phyloP scores from a whole-genome alignment of 2,888 invertebrate genomes.

The Thecophora atra region DNA sequence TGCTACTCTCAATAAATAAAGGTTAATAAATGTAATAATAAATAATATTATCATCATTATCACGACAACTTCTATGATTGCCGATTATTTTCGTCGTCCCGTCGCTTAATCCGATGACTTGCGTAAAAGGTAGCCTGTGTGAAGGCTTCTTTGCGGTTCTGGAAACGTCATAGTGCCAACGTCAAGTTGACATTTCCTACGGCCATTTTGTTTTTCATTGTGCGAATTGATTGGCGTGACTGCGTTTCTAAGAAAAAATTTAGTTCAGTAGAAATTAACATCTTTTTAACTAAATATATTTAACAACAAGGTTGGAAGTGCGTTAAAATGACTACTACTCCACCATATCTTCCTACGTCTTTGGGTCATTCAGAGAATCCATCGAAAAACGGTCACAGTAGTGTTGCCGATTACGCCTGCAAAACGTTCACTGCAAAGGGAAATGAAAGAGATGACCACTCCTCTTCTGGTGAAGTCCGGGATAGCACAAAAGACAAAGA shows the following conservation, averaged over 20 bases:
- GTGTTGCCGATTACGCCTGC: not conserved
- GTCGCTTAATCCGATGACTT: too few species aligned
- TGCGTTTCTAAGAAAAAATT: conserved; percentile 7
- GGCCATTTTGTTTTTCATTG: conserved; percentile 1
- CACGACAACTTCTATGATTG: too few species aligned
- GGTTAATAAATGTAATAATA: too few species aligned
- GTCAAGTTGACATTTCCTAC: too few species aligned
- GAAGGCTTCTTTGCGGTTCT: too few species aligned
- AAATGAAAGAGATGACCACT: conserved; percentile 47
- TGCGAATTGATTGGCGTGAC: not conserved
- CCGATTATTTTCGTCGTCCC: too few species aligned
- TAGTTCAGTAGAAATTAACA: too few species aligned
- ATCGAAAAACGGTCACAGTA: not conserved
- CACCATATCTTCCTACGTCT: conserved; percentile 43
- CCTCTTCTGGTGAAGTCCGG: conserved; percentile 49
- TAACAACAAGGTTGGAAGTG: not conserved
- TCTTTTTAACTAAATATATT: not conserved
- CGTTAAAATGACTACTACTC: conserved; percentile 51
- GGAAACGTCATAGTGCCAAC: too few species aligned
- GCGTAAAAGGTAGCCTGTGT: too few species aligned
- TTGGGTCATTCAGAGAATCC: conserved; percentile 41
- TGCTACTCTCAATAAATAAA: too few species aligned
- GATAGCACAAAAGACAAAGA: conserved; percentile 47
- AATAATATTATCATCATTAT: too few species aligned
- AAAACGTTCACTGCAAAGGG: not conserved